Base-by-base conservation (phyloP, 2,797 vertebrate genomes). In the Pseudochaenichthys georgianus region DNA sequence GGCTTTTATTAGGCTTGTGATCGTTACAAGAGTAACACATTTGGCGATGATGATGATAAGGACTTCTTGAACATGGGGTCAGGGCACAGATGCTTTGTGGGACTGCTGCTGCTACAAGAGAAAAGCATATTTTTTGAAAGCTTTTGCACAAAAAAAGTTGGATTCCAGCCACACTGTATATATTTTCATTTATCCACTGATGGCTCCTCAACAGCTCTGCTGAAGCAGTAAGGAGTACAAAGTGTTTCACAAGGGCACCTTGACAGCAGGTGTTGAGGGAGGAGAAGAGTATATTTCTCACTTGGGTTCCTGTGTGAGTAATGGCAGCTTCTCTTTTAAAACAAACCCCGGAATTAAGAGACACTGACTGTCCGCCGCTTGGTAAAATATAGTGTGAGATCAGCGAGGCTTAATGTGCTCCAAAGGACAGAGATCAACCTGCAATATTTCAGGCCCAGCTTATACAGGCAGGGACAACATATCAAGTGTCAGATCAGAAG, bases 401-500 rank as follows among this genome's bases (percentile, higher is more conserved):
- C 86, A 83, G 60, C 6, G 0, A 43, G 63, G 80, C 76, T 88
- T 89, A 72, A 80, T 79, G 81, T 85, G 73, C 83, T 83, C 70
- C 61, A 63, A 88, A 85, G 64, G 69, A 85, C 72, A 75, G 67
- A 77, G 77, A 90, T 85, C 84, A 86, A 64, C 51, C 81, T 42
- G 75, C 66, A 83, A 81, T 91, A 83, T 91, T 86, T 90, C 69
- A 85, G 63, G 47, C 31, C 70, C 70, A 60, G 72, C 62, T 87
- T 75, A 85, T 81, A 79, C 57, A 66, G 74, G 71, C 47, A 52
- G 50, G 75, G 55, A 80, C 65, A 2, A 57, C 70, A 57, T 88
- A 92, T 92, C 89, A 55, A 65, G 58, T 58, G 31, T 58, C 51
- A 77, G 75, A 92, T 92, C 87, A 80, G 19, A 79, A 68, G 72